Evolutionary conservation across 2,888 invertebrate genomes (phyloP).

Genomic region (Sarcophaga rosellei): DNA sequence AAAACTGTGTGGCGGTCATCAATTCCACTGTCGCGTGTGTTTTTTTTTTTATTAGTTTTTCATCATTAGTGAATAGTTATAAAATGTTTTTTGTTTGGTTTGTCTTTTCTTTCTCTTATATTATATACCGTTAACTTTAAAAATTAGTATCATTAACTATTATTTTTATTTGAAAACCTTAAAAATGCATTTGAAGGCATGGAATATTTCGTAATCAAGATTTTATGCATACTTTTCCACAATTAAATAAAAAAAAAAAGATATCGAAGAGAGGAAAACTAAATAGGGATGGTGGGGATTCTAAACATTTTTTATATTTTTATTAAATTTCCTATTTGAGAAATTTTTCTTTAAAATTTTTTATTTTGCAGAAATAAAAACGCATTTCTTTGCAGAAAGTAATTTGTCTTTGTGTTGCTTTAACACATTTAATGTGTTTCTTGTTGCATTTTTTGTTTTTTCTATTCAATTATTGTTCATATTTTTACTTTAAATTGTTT

Average conservation of each 20-base stretch:
- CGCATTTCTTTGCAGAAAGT: slow-evolving; percentile 8
- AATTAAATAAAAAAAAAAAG: too few relatives aligned
- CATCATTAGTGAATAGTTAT: slow-evolving; percentile 25
- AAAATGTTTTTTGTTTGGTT: neutral
- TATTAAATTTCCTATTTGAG: neutral
- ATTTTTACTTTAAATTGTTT: neutral
- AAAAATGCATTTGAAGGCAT: too few relatives aligned
- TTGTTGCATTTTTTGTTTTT: neutral
- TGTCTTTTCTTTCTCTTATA: neutral
- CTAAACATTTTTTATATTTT: too few relatives aligned
- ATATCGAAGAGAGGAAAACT: too few relatives aligned
- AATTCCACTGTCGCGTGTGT: neutral
- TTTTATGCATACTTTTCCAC: too few relatives aligned
- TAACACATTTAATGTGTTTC: slow-evolving; percentile 3
- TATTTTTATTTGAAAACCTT: slow-evolving; percentile 3
- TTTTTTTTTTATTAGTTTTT: slow-evolving; percentile 11
- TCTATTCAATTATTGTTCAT: slow-evolving; percentile 27
- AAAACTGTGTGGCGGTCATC: slow-evolving; percentile 27
- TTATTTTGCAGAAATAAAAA: neutral
- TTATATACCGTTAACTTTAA: slow-evolving; percentile 21
- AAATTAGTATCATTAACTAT: slow-evolving; percentile 35
- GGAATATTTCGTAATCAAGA: too few relatives aligned
- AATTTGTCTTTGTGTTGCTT: slow-evolving; percentile 2
- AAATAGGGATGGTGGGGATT: too few relatives aligned
- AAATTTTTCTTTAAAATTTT: slow-evolving; percentile 12